Conservation (phyloP, 2,888 invertebrate species). For the Nematopogon swammerdamellus region DNA sequence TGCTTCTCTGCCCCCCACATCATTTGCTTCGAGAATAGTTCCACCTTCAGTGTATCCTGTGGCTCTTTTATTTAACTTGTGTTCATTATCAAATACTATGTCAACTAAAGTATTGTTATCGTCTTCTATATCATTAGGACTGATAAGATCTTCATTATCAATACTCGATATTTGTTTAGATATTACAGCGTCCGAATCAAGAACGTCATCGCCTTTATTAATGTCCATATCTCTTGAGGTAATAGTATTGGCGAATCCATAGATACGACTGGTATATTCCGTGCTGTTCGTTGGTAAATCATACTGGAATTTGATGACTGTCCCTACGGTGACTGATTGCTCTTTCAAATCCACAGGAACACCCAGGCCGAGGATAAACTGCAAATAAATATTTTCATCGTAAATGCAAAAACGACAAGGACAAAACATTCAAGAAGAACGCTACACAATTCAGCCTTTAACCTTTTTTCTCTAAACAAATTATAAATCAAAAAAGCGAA, state of each 20-base stretch:
- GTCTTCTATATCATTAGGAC: constrained; percentile 13
- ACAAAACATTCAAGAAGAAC: constrained; percentile 7
- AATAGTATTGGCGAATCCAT: constrained; percentile 34
- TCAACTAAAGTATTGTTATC: constrained; percentile 36
- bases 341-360: constrained; percentile 62
- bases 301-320: constrained; percentile 66
- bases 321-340: constrained; percentile 61
- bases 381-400: constrained; percentile 18
- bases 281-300: constrained; percentile 61
- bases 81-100: constrained; percentile 31
- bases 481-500: too few relatives aligned
- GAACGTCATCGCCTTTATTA: constrained; percentile 8
- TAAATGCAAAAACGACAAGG: constrained; percentile 1
- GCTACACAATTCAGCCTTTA: too few relatives aligned
- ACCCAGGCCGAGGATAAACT: constrained; percentile 67
- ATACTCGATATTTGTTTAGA: neutral
- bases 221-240: constrained; percentile 39
- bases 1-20: constrained; percentile 22
- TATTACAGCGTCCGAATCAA: constrained; percentile 1
- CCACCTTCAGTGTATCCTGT: constrained; percentile 37
- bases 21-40: constrained; percentile 17
- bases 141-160: constrained; percentile 14
- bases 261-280: constrained; percentile 52
- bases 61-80: constrained; percentile 25
- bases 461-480: too few relatives aligned